Evolutionary conservation across 2,888 invertebrate species (phyloP), one percentile per base, ranked within the genome.

Genomic region (Copidosoma aretas): DNA sequence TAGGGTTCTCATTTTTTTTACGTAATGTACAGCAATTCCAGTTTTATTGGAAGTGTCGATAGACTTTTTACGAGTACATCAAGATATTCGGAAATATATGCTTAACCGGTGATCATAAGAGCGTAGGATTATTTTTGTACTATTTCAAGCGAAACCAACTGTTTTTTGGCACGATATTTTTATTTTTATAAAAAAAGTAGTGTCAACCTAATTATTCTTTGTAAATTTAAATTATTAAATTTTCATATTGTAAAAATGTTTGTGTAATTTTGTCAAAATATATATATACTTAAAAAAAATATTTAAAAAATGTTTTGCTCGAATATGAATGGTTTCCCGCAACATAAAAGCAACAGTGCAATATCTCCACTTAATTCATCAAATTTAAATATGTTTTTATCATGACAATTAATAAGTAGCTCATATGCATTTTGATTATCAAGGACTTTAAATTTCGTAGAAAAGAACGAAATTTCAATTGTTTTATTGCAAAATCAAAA

Each of bases 41-140:
- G 82, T 83, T 83, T 83, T 82, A 82, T 80, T 82, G 82, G 82
- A 83, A 81, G 71, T 76, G 77, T 79, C 77, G 74, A 76, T 79
- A 79, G 78, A 80, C 77, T 80, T 79, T 80, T 79, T 74, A 73
- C 66, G 71, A 74, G 66, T 64, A 74, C 73, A 70, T 56, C 71
- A 67, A 32, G 70, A 61, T 67, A 66, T 66, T 68, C 65, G 65
- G 61, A 71, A 63, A 46, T 46, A 46, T 5, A 68, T 68, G 68
- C 63, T 41, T 51, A 68, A 71, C 51, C 64, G 64, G 70, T 64
- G 56, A 67, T 71, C 62, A 64, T 64, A 67, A 66, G 71, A 71
- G 63, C 68, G 73, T 74, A 73, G 75, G 68, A 78, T 79, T 77
- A 78, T 77, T 80, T 80, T 81, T 79, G 78, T 77, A 76, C 75